These are phyloP conservation scores for Phyllostomus hastatus DNA, from an alignment of 2,113 vertebrate genomes.

Conservation along the genomic window DNA sequence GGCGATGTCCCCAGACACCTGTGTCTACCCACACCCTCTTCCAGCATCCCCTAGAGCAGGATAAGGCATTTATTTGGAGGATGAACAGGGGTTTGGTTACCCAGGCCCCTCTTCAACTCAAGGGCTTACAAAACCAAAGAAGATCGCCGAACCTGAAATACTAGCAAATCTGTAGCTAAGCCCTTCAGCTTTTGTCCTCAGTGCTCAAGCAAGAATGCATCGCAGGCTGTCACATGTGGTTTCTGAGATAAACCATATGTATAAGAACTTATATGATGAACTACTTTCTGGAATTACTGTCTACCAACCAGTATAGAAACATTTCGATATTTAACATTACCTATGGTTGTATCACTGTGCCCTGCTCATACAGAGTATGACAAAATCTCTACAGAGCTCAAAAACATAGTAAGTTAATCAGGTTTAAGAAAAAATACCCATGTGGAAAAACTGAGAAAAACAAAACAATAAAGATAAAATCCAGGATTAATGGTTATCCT, in stretches of 20 bases:
- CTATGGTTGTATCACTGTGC: neutral
- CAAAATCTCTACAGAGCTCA: neutral
- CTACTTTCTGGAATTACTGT: neutral
- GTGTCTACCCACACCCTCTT: neutral
- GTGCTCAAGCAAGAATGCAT: neutral
- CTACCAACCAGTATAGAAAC: neutral
- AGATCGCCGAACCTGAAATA: neutral
- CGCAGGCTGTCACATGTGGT: neutral
- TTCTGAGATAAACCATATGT: neutral
- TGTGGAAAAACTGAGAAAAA: neutral
- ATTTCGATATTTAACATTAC: neutral
- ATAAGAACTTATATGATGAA: neutral
- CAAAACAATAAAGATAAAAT: neutral
- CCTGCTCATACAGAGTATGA: neutral
- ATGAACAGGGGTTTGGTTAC: neutral
- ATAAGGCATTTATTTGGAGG: neutral
- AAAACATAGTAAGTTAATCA: neutral
- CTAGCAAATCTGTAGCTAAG: neutral
- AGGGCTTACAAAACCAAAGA: neutral
- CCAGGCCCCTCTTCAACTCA: neutral
- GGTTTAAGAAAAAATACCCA: neutral
- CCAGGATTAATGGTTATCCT: neutral
- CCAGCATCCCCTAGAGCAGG: neutral
- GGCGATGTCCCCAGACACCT: neutral
- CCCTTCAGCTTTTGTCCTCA: neutral